Base-by-base conservation (phyloP, 1,140 invertebrate species). In the Cotesia chilonis region DNA sequence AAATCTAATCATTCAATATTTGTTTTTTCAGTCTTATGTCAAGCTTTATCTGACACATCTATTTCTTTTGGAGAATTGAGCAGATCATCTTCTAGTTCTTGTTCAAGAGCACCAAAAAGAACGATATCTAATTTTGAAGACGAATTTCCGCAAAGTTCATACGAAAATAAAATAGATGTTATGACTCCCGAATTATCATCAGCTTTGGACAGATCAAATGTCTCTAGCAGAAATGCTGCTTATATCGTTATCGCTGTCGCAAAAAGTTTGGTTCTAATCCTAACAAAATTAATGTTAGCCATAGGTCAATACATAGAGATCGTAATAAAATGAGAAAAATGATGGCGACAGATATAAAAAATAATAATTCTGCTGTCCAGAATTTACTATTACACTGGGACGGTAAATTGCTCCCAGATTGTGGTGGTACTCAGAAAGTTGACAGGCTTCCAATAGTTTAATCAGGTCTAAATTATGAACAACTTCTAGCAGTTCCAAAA, bases 361-460 rank as follows among this genome's bases (percentile, higher is more conserved):
- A 63, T 51, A 38, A 47, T 35, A 14, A 60, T 10, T 37, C 12
- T 3, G n/a, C 38, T 52, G 52, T 37, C n/a, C 14, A 17, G 20
- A 63, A 71, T 51, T 10, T 61, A 12, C 51, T 61, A 47, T 28
- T 71, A 12, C 69, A 71, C 41, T 71, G 69, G 60, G 59, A 63
- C 59, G 41, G 69, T 14, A 71, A 71, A 64, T 38, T 71, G 28
- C 55, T 70, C 12, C 51, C 54, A 57, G 54, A 68, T 28, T 20
- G 38, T 35, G 28, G 17, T 60, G 59, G 57, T 38, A 63, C 69
- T 36, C 55, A 63, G 28, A 59, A 52, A 61, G 47, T 70, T 28
- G 69, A 70, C 38, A 70, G 69, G 57, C 69, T 70, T 70, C 54
- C 59, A 12, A 63, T 70, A 47, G 47, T 70, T 47, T 47, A 64